Evolutionary conservation across 1,140 invertebrate species (phyloP).

Genomic region (Lucilia sericata): DNA sequence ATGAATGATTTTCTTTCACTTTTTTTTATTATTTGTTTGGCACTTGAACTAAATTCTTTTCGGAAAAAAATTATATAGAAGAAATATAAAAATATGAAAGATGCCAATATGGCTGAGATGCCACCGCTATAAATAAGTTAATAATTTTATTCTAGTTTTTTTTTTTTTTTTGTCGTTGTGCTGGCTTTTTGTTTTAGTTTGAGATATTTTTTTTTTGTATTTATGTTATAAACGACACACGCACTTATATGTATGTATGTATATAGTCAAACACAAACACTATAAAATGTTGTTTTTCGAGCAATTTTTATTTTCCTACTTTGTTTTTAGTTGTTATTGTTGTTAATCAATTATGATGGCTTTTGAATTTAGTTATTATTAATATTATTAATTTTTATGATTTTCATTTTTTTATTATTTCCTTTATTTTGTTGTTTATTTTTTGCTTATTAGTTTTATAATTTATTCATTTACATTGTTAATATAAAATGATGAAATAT

Average conservation of each 20-base stretch:
- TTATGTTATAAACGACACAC: neutral
- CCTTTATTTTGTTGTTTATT: neutral
- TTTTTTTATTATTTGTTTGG: slow-evolving; percentile 22
- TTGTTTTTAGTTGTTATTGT: neutral
- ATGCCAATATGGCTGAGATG: slow-evolving; percentile 19
- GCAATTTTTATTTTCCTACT: neutral
- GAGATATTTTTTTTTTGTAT: neutral
- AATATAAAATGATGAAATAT: neutral
- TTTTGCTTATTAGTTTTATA: neutral
- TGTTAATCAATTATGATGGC: neutral
- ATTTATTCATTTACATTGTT: neutral
- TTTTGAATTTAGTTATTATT: neutral
- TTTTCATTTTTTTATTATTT: neutral
- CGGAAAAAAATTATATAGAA: neutral
- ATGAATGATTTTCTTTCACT: neutral
- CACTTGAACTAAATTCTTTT: slow-evolving; percentile 23
- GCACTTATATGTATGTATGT: no score
- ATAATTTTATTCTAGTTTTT: neutral
- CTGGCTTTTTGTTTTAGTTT: neutral
- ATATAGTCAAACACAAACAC: no score
- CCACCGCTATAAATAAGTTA: neutral
- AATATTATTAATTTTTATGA: neutral
- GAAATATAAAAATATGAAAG: slow-evolving; percentile 25
- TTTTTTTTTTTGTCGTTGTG: neutral
- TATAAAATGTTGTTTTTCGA: neutral